Percentiles rank a stretch among this genome's conserved stretches.
Evolutionary conservation across 2,797 vertebrate species (phyloP).

Genomic region (Oceanodroma leucorhoa): DNA sequence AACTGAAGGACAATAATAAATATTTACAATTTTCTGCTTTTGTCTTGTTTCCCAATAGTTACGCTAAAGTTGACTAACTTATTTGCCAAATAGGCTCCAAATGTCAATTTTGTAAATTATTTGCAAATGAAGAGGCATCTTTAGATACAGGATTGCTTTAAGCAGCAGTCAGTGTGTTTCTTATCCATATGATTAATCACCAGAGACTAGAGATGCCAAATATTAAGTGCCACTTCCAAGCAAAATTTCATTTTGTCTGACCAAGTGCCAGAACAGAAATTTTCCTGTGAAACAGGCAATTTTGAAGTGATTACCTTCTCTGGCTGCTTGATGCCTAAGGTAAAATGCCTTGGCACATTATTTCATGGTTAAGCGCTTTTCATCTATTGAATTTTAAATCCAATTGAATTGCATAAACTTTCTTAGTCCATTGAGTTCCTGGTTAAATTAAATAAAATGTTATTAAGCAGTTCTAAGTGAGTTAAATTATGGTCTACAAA

Average conservation of each 20-base stretch:
- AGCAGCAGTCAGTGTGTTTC: not conserved
- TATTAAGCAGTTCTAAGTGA: not conserved
- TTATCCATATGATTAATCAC: not conserved
- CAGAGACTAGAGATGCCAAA: not conserved
- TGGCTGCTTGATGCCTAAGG: not conserved
- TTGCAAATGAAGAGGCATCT: not conserved
- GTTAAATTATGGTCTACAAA: not conserved
- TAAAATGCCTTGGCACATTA: not conserved
- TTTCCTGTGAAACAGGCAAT: not conserved
- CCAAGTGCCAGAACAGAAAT: not conserved
- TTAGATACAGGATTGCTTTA: not conserved
- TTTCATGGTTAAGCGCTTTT: not conserved
- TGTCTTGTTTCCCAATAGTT: not conserved
- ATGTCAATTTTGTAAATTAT: not conserved
- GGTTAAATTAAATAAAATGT: not conserved
- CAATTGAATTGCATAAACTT: not conserved
- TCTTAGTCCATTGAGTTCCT: not conserved
- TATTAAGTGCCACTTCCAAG: not conserved
- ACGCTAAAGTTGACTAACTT: not conserved
- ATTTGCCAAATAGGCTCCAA: not conserved
- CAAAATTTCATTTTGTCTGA: not conserved
- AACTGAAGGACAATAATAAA: not conserved
- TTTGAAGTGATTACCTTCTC: not conserved
- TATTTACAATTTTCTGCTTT: not conserved
- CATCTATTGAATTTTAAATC: not conserved